These are phyloP conservation scores for Callosobruchus maculatus DNA, from an alignment of 2,888 invertebrate species.

Conservation along the genomic window DNA sequence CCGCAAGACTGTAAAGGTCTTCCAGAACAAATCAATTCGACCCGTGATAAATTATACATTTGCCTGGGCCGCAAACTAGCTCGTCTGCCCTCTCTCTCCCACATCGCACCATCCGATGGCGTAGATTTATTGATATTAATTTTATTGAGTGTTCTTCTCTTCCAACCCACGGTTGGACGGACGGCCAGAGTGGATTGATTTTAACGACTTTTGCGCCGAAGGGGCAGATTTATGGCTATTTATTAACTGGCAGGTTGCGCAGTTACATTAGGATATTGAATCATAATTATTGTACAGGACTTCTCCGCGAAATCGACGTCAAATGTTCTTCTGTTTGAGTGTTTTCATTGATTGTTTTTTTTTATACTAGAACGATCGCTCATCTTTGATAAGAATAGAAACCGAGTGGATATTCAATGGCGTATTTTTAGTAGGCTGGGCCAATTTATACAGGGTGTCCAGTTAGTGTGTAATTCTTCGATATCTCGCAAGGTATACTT, in stretches of 20 bases:
- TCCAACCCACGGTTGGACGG: constrained; percentile 11
- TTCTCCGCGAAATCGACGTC: background rate
- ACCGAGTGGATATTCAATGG: too few relatives aligned
- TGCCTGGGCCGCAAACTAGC: constrained; percentile 15
- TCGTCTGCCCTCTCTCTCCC: constrained; percentile 7
- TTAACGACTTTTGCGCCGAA: background rate
- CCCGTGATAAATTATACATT: constrained; percentile 38
- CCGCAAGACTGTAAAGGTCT: constrained; percentile 18
- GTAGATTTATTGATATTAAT: constrained; percentile 27
- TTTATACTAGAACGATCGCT: too few relatives aligned
- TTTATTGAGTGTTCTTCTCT: constrained; percentile 26
- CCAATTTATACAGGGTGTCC: too few relatives aligned
- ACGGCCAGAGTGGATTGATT: background rate
- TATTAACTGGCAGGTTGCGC: background rate
- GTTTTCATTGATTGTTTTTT: too few relatives aligned
- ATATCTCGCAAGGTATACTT: too few relatives aligned
- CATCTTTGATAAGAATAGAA: too few relatives aligned
- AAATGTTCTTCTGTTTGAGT: background rate
- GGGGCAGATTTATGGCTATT: background rate
- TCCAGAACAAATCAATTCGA: constrained; percentile 45
- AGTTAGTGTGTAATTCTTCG: too few relatives aligned
- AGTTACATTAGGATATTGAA: background rate
- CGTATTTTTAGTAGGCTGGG: too few relatives aligned
- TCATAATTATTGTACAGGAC: background rate
- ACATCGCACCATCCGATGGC: constrained; percentile 9